Evolutionary conservation across 2,113 vertebrate genomes (phyloP).

Genomic region (Smithornis capensis): DNA sequence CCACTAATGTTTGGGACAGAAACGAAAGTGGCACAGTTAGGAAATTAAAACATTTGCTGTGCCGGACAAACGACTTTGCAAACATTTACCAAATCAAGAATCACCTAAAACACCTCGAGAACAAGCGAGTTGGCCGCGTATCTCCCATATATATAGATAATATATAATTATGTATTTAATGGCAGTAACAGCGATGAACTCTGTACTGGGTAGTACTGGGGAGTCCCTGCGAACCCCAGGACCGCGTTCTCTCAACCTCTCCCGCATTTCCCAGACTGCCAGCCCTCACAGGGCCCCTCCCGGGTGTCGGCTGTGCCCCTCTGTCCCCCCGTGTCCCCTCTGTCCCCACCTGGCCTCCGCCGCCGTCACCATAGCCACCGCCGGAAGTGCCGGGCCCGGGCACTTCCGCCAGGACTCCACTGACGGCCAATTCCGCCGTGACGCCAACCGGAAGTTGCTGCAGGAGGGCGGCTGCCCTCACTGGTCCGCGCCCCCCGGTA

Average conservation of each 20-base stretch:
- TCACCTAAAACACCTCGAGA: too few species aligned
- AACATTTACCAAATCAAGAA: neutral
- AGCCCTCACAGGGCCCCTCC: fast-evolving
- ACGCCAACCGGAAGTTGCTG: fast-evolving
- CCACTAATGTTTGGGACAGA: fast-evolving
- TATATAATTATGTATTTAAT: fast-evolving
- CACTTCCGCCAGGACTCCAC: neutral
- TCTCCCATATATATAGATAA: neutral
- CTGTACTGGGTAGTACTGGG: fast-evolving
- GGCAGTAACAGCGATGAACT: neutral
- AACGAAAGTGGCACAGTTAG: fast-evolving
- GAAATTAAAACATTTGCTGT: fast-evolving
- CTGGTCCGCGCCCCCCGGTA: fast-evolving
- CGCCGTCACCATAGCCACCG: constrained; percentile 36
- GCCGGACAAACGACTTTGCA: neutral
- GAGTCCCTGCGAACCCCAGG: neutral
- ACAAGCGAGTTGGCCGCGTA: fast-evolving
- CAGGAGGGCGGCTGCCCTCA: fast-evolving
- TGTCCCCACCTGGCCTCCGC: constrained; percentile 16
- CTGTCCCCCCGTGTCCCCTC: neutral
- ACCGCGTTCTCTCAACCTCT: fast-evolving
- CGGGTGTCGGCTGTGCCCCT: neutral
- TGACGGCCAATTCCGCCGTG: fast-evolving
- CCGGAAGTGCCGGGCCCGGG: neutral
- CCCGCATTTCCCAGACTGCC: fast-evolving